These are phyloP conservation scores for Odocoileus hemionus DNA, from an alignment of 2,113 vertebrate genomes.

Conservation along the genomic window DNA sequence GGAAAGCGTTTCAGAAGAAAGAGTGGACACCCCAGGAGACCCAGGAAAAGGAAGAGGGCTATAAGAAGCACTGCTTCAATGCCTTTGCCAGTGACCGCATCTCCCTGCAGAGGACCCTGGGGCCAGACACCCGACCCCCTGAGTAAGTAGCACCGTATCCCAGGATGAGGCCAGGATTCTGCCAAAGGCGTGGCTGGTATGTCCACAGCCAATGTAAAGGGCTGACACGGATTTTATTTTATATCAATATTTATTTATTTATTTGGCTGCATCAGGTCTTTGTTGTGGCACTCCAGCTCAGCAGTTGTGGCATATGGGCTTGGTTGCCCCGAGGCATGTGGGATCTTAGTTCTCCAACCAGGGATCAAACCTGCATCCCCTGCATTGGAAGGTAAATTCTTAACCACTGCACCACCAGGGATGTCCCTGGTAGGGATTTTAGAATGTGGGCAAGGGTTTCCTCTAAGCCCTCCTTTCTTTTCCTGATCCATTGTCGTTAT, in stretches of 20 bases:
- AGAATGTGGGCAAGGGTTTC: background rate
- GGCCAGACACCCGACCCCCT: conserved; percentile 92
- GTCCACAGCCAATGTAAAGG: background rate
- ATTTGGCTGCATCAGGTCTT: background rate
- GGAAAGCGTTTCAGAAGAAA: conserved; percentile 84
- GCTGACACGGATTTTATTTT: background rate
- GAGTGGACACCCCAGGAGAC: conserved; percentile 84
- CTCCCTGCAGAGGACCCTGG: conserved; percentile 92
- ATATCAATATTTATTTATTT: background rate
- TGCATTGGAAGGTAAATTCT: background rate
- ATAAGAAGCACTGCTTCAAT: conserved; percentile 96
- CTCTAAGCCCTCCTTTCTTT: background rate
- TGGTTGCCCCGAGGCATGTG: background rate
- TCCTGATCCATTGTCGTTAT: background rate
- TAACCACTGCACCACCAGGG: background rate
- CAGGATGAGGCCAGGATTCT: background rate
- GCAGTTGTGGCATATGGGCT: background rate
- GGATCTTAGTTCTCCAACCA: background rate
- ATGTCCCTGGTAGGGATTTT: background rate
- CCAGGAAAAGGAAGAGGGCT: conserved; percentile 90
- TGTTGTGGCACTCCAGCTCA: background rate
- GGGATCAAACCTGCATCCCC: background rate
- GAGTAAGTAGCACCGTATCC: conserved; percentile 84
- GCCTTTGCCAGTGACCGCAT: conserved; percentile 95
- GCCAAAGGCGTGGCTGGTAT: background rate